A percentile compares a stretch with the other conserved stretches of the same genome.
phyloP scores from a whole-genome alignment of 2,888 invertebrate species.

The Morpho achilles region DNA sequence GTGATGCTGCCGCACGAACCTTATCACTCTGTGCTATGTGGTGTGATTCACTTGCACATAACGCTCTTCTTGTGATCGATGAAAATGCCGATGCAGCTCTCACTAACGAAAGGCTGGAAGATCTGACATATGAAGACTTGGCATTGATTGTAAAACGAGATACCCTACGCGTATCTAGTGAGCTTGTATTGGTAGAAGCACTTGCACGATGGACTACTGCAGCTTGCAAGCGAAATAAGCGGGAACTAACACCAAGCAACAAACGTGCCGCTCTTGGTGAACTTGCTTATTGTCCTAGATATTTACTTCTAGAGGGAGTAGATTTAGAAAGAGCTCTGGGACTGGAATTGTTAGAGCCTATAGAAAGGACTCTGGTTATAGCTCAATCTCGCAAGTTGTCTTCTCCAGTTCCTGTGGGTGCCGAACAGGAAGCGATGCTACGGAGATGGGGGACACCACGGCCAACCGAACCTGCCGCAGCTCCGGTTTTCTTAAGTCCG shows the following conservation, averaged over 20 bases:
- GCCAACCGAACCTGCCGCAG: slow-evolving; percentile 57
- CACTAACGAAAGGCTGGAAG: slow-evolving; percentile 64
- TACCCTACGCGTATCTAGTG: slow-evolving; percentile 82
- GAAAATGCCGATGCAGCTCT: slow-evolving; percentile 66
- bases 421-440: slow-evolving; percentile 64
- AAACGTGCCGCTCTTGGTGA: slow-evolving; percentile 69
- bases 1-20: slow-evolving; percentile 56
- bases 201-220: slow-evolving; percentile 77
- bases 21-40: slow-evolving; percentile 69
- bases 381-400: slow-evolving; percentile 63
- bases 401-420: slow-evolving; percentile 66
- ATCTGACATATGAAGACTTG: slow-evolving; percentile 82
- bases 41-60: slow-evolving; percentile 82
- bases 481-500: slow-evolving; percentile 64
- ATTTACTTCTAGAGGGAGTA: slow-evolving; percentile 82
- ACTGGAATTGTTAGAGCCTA: slow-evolving; percentile 64
- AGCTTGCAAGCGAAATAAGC: slow-evolving; percentile 63
- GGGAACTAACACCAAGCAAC: slow-evolving; percentile 65
- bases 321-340: slow-evolving; percentile 80
- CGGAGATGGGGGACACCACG: slow-evolving; percentile 67
- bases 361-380: slow-evolving; percentile 64
- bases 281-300: slow-evolving; percentile 81
- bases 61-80: slow-evolving; percentile 79
- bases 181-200: slow-evolving; percentile 81
- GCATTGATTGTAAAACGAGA: slow-evolving; percentile 83